A percentile compares a stretch with the other conserved stretches of the same genome.
These are phyloP conservation scores for Plestiodon gilberti DNA, from an alignment of 2,113 vertebrate species.

Conservation along the genomic window DNA sequence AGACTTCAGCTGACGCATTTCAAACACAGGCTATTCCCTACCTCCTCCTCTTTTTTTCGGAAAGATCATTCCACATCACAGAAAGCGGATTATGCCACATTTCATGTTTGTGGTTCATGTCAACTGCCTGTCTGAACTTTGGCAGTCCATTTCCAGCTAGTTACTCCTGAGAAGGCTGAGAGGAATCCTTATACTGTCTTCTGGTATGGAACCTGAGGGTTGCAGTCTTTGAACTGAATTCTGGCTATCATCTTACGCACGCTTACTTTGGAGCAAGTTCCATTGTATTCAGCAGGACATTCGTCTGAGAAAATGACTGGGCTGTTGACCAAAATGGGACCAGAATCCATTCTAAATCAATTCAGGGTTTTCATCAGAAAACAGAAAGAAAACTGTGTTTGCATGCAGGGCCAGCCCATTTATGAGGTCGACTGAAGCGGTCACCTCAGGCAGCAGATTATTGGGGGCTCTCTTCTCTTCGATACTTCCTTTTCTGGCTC, in stretches of 20 bases:
- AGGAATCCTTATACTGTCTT: background rate
- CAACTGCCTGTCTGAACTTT: background rate
- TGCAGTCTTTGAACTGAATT: background rate
- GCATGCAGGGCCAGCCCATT: too few species aligned
- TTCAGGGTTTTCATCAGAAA: too few species aligned
- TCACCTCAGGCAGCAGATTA: too few species aligned
- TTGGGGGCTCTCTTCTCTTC: too few species aligned
- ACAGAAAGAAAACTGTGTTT: too few species aligned
- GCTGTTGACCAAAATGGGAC: background rate
- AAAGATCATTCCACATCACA: conserved; percentile 1
- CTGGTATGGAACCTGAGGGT: background rate
- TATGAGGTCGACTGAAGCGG: too few species aligned
- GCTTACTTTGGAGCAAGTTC: too few species aligned
- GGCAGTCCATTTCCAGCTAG: background rate
- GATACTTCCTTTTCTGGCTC: too few species aligned
- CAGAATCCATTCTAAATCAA: conserved; percentile 22
- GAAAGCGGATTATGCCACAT: conserved; percentile 2
- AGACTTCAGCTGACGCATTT: background rate
- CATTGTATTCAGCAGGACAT: too few species aligned
- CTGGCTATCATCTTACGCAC: too few species aligned
- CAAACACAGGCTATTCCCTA: conserved; percentile 16
- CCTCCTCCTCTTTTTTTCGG: conserved; percentile 18
- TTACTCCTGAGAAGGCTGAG: background rate
- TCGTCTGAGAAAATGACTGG: too few species aligned
- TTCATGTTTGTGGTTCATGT: background rate